phyloP scores from a whole-genome alignment of 2,113 vertebrate species.

The Serilophus lunatus region DNA sequence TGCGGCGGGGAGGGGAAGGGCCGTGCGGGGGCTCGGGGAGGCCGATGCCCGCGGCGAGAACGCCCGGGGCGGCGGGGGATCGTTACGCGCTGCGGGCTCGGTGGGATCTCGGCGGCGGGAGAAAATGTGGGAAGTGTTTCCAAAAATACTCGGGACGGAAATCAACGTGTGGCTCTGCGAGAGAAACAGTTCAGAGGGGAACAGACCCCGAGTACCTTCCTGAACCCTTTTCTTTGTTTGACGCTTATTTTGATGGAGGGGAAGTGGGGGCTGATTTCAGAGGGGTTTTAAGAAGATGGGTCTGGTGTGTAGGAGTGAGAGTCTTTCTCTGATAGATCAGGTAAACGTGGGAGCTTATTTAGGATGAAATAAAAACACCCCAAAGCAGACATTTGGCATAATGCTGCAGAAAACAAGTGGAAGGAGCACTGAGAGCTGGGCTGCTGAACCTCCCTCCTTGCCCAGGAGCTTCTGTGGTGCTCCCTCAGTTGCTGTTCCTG shows the following conservation, averaged over 20 bases:
- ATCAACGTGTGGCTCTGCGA: neutral
- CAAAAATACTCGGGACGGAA: too few species aligned
- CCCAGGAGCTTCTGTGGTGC: accelerated
- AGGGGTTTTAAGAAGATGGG: neutral
- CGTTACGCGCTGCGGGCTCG: too few species aligned
- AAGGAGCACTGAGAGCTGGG: neutral
- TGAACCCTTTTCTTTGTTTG: neutral
- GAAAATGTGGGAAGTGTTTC: too few species aligned
- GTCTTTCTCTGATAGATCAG: neutral
- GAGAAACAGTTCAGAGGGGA: neutral
- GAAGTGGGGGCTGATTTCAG: neutral
- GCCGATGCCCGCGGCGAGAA: too few species aligned
- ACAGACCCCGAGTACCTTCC: neutral
- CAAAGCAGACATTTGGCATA: neutral
- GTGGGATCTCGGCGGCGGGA: too few species aligned
- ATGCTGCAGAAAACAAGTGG: neutral
- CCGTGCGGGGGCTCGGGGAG: too few species aligned
- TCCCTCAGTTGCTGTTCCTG: neutral
- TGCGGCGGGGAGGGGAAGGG: too few species aligned
- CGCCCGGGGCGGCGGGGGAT: too few species aligned
- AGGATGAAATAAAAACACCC: neutral
- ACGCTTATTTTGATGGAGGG: neutral
- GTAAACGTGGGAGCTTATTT: neutral
- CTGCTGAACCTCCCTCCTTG: neutral
- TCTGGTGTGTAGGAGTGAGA: neutral